Percentiles rank a stretch among this genome's conserved stretches.
Evolutionary conservation across 1,140 invertebrate genomes (phyloP).

Genomic region (Scaptomyza pallida): DNA sequence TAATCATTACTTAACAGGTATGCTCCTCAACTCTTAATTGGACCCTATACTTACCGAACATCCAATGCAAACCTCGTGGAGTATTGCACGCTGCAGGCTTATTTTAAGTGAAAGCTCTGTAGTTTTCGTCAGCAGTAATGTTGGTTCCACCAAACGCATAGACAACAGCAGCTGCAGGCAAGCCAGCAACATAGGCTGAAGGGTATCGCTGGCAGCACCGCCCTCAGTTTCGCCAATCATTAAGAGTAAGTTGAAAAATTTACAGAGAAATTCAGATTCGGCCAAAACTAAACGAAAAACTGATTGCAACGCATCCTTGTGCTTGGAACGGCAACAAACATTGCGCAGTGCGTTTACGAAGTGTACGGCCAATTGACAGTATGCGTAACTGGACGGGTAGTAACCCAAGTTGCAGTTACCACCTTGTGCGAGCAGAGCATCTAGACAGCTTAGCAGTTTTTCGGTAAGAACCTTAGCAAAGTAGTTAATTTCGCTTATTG

Average conservation of each 20-base stretch:
- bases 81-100: constrained; percentile 57
- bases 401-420: constrained; percentile 5
- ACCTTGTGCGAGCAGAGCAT: constrained; percentile 35
- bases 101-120: constrained; percentile 58
- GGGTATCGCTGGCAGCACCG: constrained; percentile 28
- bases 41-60: constrained; percentile 58
- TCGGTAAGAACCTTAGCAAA: constrained; percentile 81
- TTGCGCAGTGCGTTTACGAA: constrained; percentile 75
- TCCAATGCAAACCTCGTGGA: constrained; percentile 61
- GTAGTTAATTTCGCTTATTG: constrained; percentile 83
- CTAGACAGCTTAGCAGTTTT: constrained; percentile 71
- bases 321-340: constrained; percentile 75
- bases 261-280: constrained; percentile 79
- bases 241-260: constrained; percentile 78
- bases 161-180: constrained; percentile 63
- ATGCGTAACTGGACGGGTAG: constrained; percentile 38
- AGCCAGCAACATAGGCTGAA: constrained; percentile 61
- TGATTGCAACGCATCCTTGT: constrained; percentile 79
- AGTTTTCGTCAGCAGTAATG: constrained; percentile 59
- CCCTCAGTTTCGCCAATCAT: constrained; percentile 52
- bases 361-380: constrained; percentile 65
- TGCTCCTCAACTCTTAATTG: too few species aligned
- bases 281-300: constrained; percentile 77
- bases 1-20: too few species aligned
- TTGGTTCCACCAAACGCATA: constrained; percentile 72